These are phyloP conservation scores for Cyprinodon brontotheroides DNA, from an alignment of 2,113 vertebrate species.

Conservation along the genomic window DNA sequence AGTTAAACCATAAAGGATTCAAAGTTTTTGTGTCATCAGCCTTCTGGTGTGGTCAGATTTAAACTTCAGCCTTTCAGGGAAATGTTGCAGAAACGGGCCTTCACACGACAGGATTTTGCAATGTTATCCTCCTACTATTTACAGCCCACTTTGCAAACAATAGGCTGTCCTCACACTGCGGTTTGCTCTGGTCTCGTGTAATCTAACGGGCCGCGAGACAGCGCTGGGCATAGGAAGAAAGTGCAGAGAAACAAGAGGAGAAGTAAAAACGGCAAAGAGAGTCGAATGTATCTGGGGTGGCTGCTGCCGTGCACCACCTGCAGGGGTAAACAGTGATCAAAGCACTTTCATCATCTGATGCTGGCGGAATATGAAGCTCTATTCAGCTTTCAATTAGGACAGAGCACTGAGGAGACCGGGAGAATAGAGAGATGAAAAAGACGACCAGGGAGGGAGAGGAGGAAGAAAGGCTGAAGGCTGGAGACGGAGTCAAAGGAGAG, in stretches of 20 bases:
- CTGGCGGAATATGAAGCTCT: constrained; percentile 51
- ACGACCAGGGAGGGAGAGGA: background rate
- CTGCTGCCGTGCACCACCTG: constrained; percentile 56
- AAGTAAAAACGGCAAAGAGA: constrained; percentile 30
- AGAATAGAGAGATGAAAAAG: constrained; percentile 9
- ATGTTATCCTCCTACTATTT: constrained; percentile 47
- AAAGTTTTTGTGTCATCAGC: constrained; percentile 25
- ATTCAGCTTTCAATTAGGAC: constrained; percentile 65
- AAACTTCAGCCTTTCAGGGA: constrained; percentile 25
- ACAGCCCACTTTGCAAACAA: constrained; percentile 40
- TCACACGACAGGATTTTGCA: constrained; percentile 54
- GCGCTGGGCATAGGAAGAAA: background rate
- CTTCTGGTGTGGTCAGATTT: constrained; percentile 30
- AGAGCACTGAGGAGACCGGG: constrained; percentile 25
- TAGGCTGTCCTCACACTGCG: constrained; percentile 7
- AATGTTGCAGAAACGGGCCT: constrained; percentile 39
- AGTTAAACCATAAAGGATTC: constrained; percentile 27
- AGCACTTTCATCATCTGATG: constrained; percentile 69
- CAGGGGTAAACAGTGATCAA: constrained; percentile 70
- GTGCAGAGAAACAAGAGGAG: constrained; percentile 6
- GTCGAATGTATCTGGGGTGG: constrained; percentile 45
- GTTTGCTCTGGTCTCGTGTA: constrained; percentile 5
- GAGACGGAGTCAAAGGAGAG: constrained; percentile 27
- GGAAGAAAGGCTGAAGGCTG: background rate
- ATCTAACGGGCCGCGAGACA: background rate